A percentile compares a stretch with the other conserved stretches of the same genome.
Conservation (phyloP, 2,797 vertebrate species). For the Tympanoctomys barrerae region DNA sequence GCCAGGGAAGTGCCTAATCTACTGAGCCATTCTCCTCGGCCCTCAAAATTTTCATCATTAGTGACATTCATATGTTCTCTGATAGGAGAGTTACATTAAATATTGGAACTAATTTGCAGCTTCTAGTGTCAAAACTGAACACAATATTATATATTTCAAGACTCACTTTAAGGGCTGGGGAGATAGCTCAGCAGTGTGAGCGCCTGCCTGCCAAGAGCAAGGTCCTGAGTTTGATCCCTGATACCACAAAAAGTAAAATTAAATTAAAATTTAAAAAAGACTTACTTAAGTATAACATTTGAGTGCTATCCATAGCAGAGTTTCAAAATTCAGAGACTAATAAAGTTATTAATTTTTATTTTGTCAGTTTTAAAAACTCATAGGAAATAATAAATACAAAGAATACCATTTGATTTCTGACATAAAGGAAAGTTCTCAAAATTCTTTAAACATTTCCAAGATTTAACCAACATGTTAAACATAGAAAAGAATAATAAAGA, state of each 20-base stretch:
- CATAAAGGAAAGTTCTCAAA: not conserved
- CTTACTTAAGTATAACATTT: not conserved
- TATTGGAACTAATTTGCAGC: not conserved
- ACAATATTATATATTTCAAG: not conserved
- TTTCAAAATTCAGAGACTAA: not conserved
- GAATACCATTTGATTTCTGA: not conserved
- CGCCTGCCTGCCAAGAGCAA: too few relatives aligned
- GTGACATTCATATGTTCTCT: slow-evolving; percentile 1
- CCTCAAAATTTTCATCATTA: slow-evolving; percentile 43
- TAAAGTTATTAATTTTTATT: not conserved
- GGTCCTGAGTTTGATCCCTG: too few relatives aligned
- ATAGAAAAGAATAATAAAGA: not conserved
- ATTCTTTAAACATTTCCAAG: not conserved
- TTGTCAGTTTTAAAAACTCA: not conserved
- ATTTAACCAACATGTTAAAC: not conserved
- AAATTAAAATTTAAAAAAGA: too few relatives aligned
- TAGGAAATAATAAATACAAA: not conserved
- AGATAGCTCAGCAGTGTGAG: too few relatives aligned
- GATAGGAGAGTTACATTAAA: slow-evolving; percentile 16
- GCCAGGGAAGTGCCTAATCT: too few relatives aligned
- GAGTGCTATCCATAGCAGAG: not conserved
- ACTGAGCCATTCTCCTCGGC: too few relatives aligned
- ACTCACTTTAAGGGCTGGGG: not conserved
- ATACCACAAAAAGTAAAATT: too few relatives aligned
- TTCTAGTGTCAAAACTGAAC: not conserved